Base-by-base conservation (phyloP, 2,113 vertebrate genomes). In the Platichthys flesus region DNA sequence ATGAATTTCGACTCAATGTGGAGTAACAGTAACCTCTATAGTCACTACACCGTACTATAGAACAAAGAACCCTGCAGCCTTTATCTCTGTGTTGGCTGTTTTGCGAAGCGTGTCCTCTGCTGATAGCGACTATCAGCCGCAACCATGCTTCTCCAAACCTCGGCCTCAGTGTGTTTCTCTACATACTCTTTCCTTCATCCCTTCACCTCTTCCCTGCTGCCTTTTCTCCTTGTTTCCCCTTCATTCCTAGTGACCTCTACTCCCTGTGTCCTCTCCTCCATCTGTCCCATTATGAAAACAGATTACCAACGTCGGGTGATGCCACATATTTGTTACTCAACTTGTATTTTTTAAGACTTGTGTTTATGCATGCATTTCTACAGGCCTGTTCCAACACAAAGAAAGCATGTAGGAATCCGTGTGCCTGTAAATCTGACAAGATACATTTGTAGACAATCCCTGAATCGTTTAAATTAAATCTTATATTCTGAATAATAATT, bases 71-170 rank as follows among this genome's bases (percentile, higher is more conserved):
- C 64, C 73, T 31, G 73, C 16, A 13, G 60, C 78, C 67, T 87
- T 88, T 88, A 87, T 92, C 88, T 76, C 57, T 40, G 20, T 76
- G 88, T 82, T 67, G 70, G 74, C 57, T 40, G 20, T 76, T 89
- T 82, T 67, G 70, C n/a, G 65, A 64, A 83, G 82, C 52, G 14
- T 93, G 92, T 58, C 51, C 5, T 69, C 18, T 15, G 71, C 85
- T 87, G 91, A 92, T 91, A 91, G 86, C 84, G 65, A 31, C 77
- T 91, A 93, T 93, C 92, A 81, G 78, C 71, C 13, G 0, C 65
- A 18, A 49, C 75, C 92, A 90, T 28, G 14, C 56, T 42, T 37
- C 82, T 71, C 68, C 66, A 62, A 26, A 47, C 56, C 76, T 55
- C 4, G 37, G 5, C 6, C n/a, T 65, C 49, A 0, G 49, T 61